A percentile compares a stretch with the other conserved stretches of the same genome.
phyloP scores from a whole-genome alignment of 2,888 invertebrate species.

The Apeira syringaria region DNA sequence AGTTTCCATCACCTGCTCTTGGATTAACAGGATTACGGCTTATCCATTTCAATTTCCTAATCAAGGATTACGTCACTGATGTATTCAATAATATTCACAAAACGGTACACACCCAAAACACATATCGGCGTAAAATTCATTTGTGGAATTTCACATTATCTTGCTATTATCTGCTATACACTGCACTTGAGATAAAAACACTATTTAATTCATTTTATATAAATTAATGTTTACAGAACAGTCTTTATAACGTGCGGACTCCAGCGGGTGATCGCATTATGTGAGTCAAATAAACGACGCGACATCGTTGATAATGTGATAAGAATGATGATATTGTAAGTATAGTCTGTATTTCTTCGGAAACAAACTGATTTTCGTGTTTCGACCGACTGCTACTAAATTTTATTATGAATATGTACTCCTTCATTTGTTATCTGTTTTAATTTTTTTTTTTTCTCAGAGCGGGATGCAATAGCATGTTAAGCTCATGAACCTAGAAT shows the following conservation, averaged over 20 bases:
- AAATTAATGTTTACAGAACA: conserved; percentile 18
- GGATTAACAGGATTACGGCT: too few relatives aligned
- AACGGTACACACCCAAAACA: conserved; percentile 15
- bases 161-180: conserved; percentile 26
- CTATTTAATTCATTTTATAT: conserved; percentile 15
- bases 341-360: conserved; percentile 21
- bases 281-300: conserved; percentile 66
- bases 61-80: not conserved
- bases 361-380: too few relatives aligned
- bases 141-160: conserved; percentile 28
- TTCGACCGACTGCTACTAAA: too few relatives aligned
- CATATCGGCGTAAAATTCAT: conserved; percentile 8
- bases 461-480: too few relatives aligned
- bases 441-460: too few relatives aligned
- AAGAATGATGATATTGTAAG: conserved; percentile 49
- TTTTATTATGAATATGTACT: too few relatives aligned
- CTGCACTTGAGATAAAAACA: conserved; percentile 27
- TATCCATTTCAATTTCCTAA: too few relatives aligned
- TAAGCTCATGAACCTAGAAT: too few relatives aligned
- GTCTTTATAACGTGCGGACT: conserved; percentile 48
- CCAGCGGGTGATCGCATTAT: conserved; percentile 54
- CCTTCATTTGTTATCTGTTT: too few relatives aligned
- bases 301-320: conserved; percentile 67
- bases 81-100: not conserved
- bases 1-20: too few relatives aligned